Base-by-base conservation (phyloP, 1,140 invertebrate species). In the Rhyacophila brunnea region DNA sequence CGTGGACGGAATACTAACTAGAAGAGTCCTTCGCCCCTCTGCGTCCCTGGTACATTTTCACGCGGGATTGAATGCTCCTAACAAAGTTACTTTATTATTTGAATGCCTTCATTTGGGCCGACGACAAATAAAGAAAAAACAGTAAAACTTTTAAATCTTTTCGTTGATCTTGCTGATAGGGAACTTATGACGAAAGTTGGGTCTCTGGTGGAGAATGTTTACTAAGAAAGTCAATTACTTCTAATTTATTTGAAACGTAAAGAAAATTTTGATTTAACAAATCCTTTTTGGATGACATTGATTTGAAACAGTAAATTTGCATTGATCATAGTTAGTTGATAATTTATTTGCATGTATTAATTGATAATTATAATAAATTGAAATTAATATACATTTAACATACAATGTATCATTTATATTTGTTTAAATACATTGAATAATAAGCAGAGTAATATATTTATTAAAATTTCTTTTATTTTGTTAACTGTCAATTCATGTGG, bases 41-140 rank as follows among this genome's bases (percentile, higher is more conserved):
- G 58, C 35, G 36, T 17, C 35, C 14, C 51, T n/a, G 51, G 13
- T 54, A 54, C 50, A 40, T 40, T 52, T 43, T 52, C 23, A 23
- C 44, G 45, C 50, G 15, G 49, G 58, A 60, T 60, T 54, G 50
- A 54, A 60, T 60, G 58, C 51, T 38, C 43, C 48, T 60, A 60
- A 60, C 58, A 60, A 38, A 60, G 50, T 60, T 47, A 60, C 51
- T 54, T 60, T 60, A 60, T 60, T 60, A 60, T 60, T 60, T 60
- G 58, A 60, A 60, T 60, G 58, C 58, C 58, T 60, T 60, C 58
- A 60, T 60, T 60, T 60, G 36, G 43, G 36, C 51, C 35, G 43
- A 44, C 51, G 28, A 40, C 51, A 54, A 54, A 54, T 54, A 54
- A 45, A 54, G 44, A 54, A 53, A 54, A 54, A 45, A 44, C 19